Conservation (phyloP, 2,888 invertebrate species). For the Orchesella flavescens region DNA sequence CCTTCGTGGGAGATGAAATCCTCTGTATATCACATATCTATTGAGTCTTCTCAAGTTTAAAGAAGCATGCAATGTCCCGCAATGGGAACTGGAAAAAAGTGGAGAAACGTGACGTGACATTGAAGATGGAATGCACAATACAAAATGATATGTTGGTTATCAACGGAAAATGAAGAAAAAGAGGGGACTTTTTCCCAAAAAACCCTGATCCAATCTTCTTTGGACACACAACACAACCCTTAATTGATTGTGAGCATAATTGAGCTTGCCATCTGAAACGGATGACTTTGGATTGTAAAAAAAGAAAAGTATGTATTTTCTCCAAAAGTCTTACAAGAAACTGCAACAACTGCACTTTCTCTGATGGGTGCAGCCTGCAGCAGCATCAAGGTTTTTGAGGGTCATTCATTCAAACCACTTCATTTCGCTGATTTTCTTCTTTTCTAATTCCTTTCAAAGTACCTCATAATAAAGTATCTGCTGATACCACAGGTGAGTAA, state of each 20-base stretch:
- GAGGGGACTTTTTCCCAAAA: neutral
- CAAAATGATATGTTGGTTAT: constrained; percentile 32
- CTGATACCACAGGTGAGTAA: too few species aligned
- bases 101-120: constrained; percentile 55
- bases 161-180: neutral
- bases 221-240: too few species aligned
- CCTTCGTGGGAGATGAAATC: too few species aligned
- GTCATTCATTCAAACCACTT: neutral
- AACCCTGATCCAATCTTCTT: too few species aligned
- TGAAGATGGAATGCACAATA: constrained; percentile 51
- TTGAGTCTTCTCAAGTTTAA: constrained; percentile 59
- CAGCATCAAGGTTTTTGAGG: too few species aligned
- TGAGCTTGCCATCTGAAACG: too few species aligned
- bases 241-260: too few species aligned
- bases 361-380: too few species aligned
- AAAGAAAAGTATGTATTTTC: too few species aligned
- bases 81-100: constrained; percentile 58
- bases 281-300: too few species aligned
- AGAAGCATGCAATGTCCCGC: constrained; percentile 49
- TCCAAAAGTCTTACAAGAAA: too few species aligned
- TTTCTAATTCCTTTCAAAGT: constrained; percentile 32
- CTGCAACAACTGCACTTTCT: too few species aligned
- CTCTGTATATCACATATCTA: constrained; percentile 1
- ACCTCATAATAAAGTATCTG: constrained; percentile 16
- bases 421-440: constrained; percentile 32